phyloP scores from a whole-genome alignment of 2,113 vertebrate species.

The Salvelinus alpinus region DNA sequence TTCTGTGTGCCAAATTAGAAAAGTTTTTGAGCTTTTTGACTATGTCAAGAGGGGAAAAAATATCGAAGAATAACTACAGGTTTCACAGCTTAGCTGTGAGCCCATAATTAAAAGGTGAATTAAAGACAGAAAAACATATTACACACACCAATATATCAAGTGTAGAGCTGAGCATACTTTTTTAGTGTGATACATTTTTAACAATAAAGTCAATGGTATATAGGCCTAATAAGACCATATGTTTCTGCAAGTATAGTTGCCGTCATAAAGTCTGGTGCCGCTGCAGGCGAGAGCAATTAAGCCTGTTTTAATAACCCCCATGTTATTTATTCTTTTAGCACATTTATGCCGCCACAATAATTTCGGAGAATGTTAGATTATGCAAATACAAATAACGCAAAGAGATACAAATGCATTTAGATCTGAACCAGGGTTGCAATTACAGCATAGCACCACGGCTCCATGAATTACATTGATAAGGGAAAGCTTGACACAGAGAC shows the following conservation, averaged over 20 bases:
- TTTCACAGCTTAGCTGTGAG: too few relatives aligned
- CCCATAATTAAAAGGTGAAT: background rate
- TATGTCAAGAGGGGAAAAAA: too few relatives aligned
- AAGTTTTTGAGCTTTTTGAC: too few relatives aligned
- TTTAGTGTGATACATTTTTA: background rate
- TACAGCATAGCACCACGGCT: too few relatives aligned
- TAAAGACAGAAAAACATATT: background rate
- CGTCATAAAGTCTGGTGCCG: background rate
- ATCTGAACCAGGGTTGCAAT: too few relatives aligned
- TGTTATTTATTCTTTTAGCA: background rate
- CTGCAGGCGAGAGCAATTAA: slow-evolving; percentile 16
- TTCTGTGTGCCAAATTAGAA: too few relatives aligned
- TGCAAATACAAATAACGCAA: too few relatives aligned
- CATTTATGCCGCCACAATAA: background rate
- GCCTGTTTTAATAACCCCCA: slow-evolving; percentile 2
- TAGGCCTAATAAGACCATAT: background rate
- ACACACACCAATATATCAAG: background rate
- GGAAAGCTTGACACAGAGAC: too few relatives aligned
- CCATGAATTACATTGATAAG: too few relatives aligned
- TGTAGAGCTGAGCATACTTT: background rate
- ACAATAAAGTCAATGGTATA: background rate
- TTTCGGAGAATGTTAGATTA: too few relatives aligned
- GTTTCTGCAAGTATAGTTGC: background rate
- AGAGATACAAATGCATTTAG: too few relatives aligned
- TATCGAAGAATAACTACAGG: too few relatives aligned